Evolutionary conservation across 2,113 vertebrate species (phyloP).

Genomic region (Urocolius indicus): DNA sequence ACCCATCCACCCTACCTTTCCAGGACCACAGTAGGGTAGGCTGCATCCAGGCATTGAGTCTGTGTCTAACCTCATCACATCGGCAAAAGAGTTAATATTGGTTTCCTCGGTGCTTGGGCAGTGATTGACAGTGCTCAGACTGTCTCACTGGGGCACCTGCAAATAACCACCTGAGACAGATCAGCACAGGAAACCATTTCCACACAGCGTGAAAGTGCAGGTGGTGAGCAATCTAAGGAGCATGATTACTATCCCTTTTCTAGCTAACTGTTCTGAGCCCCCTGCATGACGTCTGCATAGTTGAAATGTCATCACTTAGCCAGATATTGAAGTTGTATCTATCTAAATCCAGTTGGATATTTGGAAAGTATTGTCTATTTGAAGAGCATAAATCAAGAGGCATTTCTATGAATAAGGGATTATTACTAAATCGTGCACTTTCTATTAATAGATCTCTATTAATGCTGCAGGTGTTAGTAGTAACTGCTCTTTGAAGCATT

Average conservation of each 20-base stretch:
- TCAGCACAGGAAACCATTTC: slow-evolving; percentile 66
- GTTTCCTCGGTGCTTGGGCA: not conserved
- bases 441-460: slow-evolving; percentile 77
- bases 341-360: slow-evolving; percentile 40
- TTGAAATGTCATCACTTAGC: slow-evolving; percentile 66
- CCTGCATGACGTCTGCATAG: slow-evolving; percentile 49
- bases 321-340: slow-evolving; percentile 72
- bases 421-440: slow-evolving; percentile 63
- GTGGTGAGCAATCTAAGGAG: slow-evolving; percentile 46
- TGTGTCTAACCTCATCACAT: not conserved
- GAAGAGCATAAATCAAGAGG: slow-evolving; percentile 65
- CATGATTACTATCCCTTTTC: slow-evolving; percentile 52
- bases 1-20: not conserved
- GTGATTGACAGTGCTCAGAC: slow-evolving; percentile 46
- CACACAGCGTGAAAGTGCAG: slow-evolving; percentile 43
- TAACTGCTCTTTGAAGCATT: slow-evolving; percentile 77
- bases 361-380: slow-evolving; percentile 48
- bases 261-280: slow-evolving; percentile 33
- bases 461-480: slow-evolving; percentile 77
- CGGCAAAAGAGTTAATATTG: not conserved
- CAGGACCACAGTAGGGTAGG: not conserved
- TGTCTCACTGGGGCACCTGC: slow-evolving; percentile 43
- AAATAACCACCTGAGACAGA: slow-evolving; percentile 65
- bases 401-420: slow-evolving; percentile 70
- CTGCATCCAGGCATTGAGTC: not conserved